These are phyloP conservation scores for Orthosia cruda DNA, from an alignment of 2,888 invertebrate genomes.

Conservation along the genomic window DNA sequence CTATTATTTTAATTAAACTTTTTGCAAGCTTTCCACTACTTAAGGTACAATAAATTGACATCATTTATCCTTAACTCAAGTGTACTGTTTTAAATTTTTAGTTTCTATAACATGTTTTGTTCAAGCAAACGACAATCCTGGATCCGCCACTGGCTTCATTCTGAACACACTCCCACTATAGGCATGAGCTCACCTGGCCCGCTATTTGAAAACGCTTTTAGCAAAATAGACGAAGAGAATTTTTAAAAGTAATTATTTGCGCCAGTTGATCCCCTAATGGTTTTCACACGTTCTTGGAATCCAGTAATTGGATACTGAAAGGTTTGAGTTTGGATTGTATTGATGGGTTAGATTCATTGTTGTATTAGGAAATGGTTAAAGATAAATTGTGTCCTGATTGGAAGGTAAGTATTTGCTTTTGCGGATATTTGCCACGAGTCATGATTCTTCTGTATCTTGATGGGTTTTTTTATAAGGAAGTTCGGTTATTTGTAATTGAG, in stretches of 20 bases:
- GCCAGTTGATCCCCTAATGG: conserved; percentile 55
- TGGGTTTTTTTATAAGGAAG: neutral
- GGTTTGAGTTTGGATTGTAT: conserved; percentile 31
- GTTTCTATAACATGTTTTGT: too few species aligned
- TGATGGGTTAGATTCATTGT: conserved; percentile 41
- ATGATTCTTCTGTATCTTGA: too few species aligned
- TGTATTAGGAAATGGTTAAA: conserved; percentile 1
- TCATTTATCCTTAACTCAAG: too few species aligned
- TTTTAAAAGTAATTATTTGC: conserved; percentile 74
- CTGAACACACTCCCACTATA: conserved; percentile 55
- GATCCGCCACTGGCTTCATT: conserved; percentile 35
- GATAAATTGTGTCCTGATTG: neutral
- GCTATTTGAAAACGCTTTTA: conserved; percentile 77
- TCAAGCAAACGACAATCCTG: too few species aligned
- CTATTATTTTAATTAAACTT: too few species aligned
- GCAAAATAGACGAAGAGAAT: conserved; percentile 71
- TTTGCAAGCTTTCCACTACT: too few species aligned
- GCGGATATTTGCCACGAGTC: neutral
- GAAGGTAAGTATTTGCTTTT: neutral
- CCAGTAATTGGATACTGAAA: conserved; percentile 56
- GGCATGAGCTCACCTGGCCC: conserved; percentile 62
- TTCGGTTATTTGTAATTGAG: neutral
- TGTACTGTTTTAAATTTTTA: too few species aligned
- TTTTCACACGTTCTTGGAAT: conserved; percentile 59
- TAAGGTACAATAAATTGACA: too few species aligned